phyloP scores from a whole-genome alignment of 2,113 vertebrate species.

The Stegastes partitus region DNA sequence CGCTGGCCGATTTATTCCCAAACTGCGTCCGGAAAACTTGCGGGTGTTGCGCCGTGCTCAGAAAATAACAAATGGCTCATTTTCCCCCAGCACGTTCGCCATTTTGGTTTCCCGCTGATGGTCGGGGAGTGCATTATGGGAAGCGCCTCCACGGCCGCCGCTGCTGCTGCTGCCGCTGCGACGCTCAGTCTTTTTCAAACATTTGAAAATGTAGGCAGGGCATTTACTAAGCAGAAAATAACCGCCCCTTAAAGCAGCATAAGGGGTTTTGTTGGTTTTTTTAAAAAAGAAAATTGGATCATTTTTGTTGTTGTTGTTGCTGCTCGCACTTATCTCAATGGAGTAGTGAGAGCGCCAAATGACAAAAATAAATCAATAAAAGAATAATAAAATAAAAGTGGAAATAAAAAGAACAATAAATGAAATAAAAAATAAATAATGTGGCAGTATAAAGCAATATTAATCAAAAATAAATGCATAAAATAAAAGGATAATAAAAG shows the following conservation, averaged over 20 bases:
- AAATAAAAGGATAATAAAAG: no score
- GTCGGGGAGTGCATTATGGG: constrained; percentile 90
- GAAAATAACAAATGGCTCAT: constrained; percentile 84
- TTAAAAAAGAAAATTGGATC: no score
- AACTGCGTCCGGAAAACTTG: constrained; percentile 15
- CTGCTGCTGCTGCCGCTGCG: constrained; percentile 5
- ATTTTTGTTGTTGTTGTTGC: no score
- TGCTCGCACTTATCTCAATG: no score
- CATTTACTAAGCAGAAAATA: constrained; percentile 10
- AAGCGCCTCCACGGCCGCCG: constrained; percentile 64
- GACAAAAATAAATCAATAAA: no score
- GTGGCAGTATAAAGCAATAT: no score
- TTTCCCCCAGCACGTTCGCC: constrained; percentile 86
- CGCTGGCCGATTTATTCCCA: not conserved
- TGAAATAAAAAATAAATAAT: no score
- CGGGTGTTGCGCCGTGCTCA: constrained; percentile 58
- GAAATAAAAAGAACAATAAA: no score
- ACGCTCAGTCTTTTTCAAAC: constrained; percentile 60
- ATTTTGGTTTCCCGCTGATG: constrained; percentile 96
- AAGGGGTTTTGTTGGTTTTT: fast-evolving
- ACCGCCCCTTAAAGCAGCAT: constrained; percentile 59
- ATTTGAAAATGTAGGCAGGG: constrained; percentile 80
- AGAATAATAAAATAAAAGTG: no score
- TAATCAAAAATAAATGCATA: no score
- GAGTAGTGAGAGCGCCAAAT: no score